Percentiles rank a stretch among this genome's conserved stretches.
Evolutionary conservation across 2,797 vertebrate species (phyloP).

Genomic region (Xenops minutus): DNA sequence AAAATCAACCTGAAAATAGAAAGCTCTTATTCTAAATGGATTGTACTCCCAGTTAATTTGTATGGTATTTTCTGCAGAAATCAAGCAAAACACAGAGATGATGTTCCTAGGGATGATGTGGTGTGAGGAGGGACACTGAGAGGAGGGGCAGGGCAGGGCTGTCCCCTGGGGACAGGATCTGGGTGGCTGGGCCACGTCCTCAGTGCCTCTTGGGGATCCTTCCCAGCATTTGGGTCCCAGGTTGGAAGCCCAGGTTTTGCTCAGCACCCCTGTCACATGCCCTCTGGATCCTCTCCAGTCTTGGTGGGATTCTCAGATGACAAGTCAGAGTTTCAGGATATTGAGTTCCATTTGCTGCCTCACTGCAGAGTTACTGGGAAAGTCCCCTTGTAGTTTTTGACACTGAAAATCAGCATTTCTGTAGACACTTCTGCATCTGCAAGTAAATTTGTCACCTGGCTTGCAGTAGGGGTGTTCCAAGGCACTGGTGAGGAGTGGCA

Average conservation of each 20-base stretch:
- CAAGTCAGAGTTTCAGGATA: accelerated
- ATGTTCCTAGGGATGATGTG: accelerated
- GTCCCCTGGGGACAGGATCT: accelerated
- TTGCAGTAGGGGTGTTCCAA: neutral
- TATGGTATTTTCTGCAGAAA: neutral
- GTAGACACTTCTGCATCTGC: neutral
- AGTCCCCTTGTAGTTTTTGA: neutral
- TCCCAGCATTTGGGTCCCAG: accelerated
- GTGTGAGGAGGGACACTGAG: neutral
- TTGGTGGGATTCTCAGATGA: neutral
- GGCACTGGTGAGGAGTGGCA: neutral
- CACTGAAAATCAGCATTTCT: neutral
- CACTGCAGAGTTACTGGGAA: accelerated
- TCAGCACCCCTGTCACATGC: neutral
- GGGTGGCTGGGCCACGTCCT: neutral
- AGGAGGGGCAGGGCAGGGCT: neutral
- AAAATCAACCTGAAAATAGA: conserved; percentile 10
- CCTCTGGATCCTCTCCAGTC: accelerated
- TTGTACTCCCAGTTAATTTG: neutral
- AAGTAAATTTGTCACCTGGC: neutral
- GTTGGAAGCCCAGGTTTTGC: neutral
- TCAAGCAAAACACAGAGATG: neutral
- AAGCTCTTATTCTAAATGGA: neutral
- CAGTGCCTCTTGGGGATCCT: accelerated
- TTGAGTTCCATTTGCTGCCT: neutral